Base-by-base conservation (phyloP, 2,888 invertebrate species). In the Mythimna albipuncta region DNA sequence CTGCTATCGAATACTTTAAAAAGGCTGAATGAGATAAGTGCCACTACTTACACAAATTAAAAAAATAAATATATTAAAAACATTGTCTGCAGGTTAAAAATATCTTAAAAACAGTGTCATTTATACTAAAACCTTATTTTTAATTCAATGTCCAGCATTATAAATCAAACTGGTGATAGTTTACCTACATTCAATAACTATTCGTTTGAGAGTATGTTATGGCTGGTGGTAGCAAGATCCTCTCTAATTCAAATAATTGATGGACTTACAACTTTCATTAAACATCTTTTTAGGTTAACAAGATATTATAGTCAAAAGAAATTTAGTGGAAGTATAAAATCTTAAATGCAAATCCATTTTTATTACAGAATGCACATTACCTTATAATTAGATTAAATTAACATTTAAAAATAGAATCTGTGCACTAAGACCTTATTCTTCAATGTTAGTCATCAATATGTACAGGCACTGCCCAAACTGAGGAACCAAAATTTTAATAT, bases 121-220 rank as follows among this genome's bases (percentile, higher is more conserved):
- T 79, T 77, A 73, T 75, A 64, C 69, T 78, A 84, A 84, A 58
- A 72, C 52, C 80, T 82, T 86, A 79, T 62, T 75, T 74, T 77
- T 19, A 47, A 47, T 47, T 44, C 67, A 85, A 86, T 83, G 86
- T 83, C 86, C 86, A 83, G 86, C 86, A 86, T 86, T 82, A 79
- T 69, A 41, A 76, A 84, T 79, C 76, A 77, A 87, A 72, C 80
- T 82, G 84, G 73, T 77, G 83, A 87, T 83, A 75, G 83, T 81
- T 79, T 72, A 85, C 83, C 72, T 82, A 86, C 84, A 77, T 69
- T 79, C 67, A 83, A 85, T 68, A 77, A 73, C 63, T 77, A 69
- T 63, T 77, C 63, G 68, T 73, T 73, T 73, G 64, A 63, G 74
- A 55, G 64, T 62, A 74, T 64, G 64, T 82, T 64, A 76, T 21